A percentile compares a stretch with the other conserved stretches of the same genome.
Evolutionary conservation across 37 sponge, comb jelly and placozoan species (phyloP).

Genomic region (Theonella swinhoei): DNA sequence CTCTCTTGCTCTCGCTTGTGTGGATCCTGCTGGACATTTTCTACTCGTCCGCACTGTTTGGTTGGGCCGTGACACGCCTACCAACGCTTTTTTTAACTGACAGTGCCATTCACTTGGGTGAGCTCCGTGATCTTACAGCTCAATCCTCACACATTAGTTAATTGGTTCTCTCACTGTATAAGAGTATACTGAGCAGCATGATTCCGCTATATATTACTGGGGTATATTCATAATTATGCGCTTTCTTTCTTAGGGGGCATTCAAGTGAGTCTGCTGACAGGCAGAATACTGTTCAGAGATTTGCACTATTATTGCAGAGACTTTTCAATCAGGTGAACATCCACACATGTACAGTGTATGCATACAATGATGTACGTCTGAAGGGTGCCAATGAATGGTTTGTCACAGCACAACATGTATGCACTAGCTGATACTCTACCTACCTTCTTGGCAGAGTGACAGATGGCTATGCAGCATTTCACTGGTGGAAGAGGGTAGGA

Average conservation of each 20-base stretch:
- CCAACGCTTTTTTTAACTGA: constrained; percentile 44
- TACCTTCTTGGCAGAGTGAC: constrained; percentile 20
- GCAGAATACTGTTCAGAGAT: constrained; percentile 63
- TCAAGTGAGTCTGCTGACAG: constrained; percentile 44
- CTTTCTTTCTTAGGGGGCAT: constrained; percentile 37
- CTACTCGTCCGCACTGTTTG: constrained; percentile 43
- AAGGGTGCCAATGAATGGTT: not conserved
- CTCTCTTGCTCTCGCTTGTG: constrained; percentile 50
- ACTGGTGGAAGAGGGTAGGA: constrained; percentile 51
- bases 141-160: too few species aligned
- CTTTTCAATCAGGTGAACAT: constrained; percentile 44
- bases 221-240: too few species aligned
- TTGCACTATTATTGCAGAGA: constrained; percentile 55
- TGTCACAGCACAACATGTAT: not conserved
- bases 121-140: too few species aligned
- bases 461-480: constrained; percentile 59
- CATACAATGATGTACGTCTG: not conserved
- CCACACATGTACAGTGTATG: not conserved
- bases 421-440: not conserved
- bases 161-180: too few species aligned
- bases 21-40: constrained; percentile 63
- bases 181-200: too few species aligned
- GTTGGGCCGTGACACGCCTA: constrained; percentile 17
- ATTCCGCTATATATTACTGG: too few species aligned
- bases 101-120: constrained; percentile 60